Evolutionary conservation across 2,888 invertebrate genomes (phyloP), one percentile per base, ranked within the genome.

Genomic region (Papilio gigon): DNA sequence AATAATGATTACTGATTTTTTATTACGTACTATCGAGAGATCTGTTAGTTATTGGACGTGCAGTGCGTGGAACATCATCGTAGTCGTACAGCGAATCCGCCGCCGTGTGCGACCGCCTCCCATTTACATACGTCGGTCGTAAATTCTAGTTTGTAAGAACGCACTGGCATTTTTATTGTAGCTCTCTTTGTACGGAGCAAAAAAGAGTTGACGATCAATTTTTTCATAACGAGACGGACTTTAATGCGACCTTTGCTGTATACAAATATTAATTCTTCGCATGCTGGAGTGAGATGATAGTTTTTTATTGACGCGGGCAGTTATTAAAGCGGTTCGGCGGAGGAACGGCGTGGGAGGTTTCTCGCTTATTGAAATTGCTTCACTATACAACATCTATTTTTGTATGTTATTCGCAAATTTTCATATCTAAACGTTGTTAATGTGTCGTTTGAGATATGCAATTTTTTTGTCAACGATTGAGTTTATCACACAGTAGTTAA

Each of bases 101-200:
- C 75, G 72, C 67, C 66, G 74, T 76, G 80, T 78, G 78, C 80
- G 81, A 82, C 84, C 83, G 80, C 79, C 77, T 82, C 80, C 85
- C 84, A 92, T 92, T 92, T 90, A 83, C 92, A 92, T 91, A 88
- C 80, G 82, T 79, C 77, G 84, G 83, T 85, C 89, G 89, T 92
- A 90, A 91, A 91, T 92, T 89, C 90, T 90, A 89, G 90, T 91
- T 91, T 90, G 90, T 89, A 91, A 88, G 90, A 88, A 89, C 88
- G 84, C 83, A 83, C 84, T 89, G 89, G 88, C 90, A 90, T 88
- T 91, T 91, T 91, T 92, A 92, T 90, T 90, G 89, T 90, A 82
- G 83, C 83, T 84, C 83, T 82, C 86, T 85, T 83, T 86, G 84
- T 84, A 78, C 67, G 78, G 76, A 81, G 85, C 84, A 88, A 90